Percentiles rank a stretch among this genome's conserved stretches.
Conservation (phyloP, 2,113 vertebrate genomes). For the Tachysurus fulvidraco region DNA sequence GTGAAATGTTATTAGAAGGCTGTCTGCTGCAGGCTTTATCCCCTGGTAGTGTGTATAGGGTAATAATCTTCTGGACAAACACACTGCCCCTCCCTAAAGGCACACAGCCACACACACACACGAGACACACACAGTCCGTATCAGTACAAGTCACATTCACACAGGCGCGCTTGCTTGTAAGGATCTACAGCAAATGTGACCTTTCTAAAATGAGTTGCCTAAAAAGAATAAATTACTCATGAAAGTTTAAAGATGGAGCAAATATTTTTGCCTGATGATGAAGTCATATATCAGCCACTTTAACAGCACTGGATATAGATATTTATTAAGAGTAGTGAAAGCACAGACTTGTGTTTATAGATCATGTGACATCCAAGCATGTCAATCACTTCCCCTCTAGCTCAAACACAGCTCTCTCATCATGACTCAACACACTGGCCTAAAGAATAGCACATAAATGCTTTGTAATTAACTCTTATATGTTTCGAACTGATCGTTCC, state of each 20-base stretch:
- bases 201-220: slow-evolving; percentile 29
- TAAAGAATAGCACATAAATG: neutral
- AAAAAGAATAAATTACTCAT: slow-evolving; percentile 49
- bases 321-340: slow-evolving; percentile 67
- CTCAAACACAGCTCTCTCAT: neutral
- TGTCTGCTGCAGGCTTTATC: slow-evolving; percentile 66
- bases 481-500: neutral
- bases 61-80: slow-evolving; percentile 77
- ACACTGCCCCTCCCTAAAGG: slow-evolving; percentile 61
- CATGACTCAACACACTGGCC: neutral
- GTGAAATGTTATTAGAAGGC: slow-evolving; percentile 72
- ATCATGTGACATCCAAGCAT: slow-evolving; percentile 50
- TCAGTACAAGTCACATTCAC: neutral
- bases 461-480: neutral
- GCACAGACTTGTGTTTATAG: slow-evolving; percentile 60
- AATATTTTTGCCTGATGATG: slow-evolving; percentile 65
- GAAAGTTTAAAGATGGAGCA: slow-evolving; percentile 57
- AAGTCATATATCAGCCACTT: slow-evolving; percentile 67
- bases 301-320: slow-evolving; percentile 60
- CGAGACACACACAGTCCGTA: neutral
- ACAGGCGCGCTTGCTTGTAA: slow-evolving; percentile 6
- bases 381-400: slow-evolving; percentile 1
- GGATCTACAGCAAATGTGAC: slow-evolving; percentile 31
- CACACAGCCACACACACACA: slow-evolving; percentile 19
- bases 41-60: slow-evolving; percentile 61